Percentiles rank a stretch among this genome's conserved stretches.
Conservation (phyloP, 2,888 invertebrate species). For the Apomyelois bistriatella region DNA sequence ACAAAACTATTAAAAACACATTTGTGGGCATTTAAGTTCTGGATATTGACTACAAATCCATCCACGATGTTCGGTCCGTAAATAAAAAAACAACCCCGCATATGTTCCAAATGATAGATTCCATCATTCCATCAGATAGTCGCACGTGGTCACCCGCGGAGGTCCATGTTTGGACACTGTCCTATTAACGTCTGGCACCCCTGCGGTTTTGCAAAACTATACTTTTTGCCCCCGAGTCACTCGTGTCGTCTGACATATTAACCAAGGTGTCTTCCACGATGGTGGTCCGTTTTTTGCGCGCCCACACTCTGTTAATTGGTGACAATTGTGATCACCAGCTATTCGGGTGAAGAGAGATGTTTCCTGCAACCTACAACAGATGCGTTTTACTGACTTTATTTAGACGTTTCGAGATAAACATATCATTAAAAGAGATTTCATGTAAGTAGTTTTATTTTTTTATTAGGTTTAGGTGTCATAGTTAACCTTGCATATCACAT, state of each 20-base stretch:
- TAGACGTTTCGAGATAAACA: neutral
- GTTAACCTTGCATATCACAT: too few relatives aligned
- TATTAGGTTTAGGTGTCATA: too few relatives aligned
- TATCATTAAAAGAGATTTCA: too few relatives aligned
- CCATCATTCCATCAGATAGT: slow-evolving; percentile 4
- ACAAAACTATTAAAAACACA: slow-evolving; percentile 6
- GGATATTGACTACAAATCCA: neutral
- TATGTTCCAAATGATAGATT: slow-evolving; percentile 14
- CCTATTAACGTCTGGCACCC: slow-evolving; percentile 54
- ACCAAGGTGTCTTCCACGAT: slow-evolving; percentile 65
- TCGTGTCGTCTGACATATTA: slow-evolving; percentile 75
- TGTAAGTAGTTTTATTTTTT: too few relatives aligned
- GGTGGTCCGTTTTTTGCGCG: slow-evolving; percentile 69
- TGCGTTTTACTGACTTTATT: slow-evolving; percentile 39
- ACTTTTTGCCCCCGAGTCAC: slow-evolving; percentile 50
- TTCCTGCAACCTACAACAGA: slow-evolving; percentile 62
- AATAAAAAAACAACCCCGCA: slow-evolving; percentile 9
- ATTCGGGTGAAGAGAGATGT: slow-evolving; percentile 69
- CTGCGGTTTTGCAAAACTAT: slow-evolving; percentile 59
- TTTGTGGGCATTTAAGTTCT: neutral
- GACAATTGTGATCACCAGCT: slow-evolving; percentile 72
- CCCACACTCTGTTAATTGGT: slow-evolving; percentile 67
- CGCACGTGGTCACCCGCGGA: slow-evolving; percentile 48
- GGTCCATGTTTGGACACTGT: slow-evolving; percentile 68
- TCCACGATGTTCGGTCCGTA: neutral